Evolutionary conservation across 1,140 invertebrate species (phyloP), one percentile per base, ranked within the genome.

Genomic region (Sesamia nonagrioides): DNA sequence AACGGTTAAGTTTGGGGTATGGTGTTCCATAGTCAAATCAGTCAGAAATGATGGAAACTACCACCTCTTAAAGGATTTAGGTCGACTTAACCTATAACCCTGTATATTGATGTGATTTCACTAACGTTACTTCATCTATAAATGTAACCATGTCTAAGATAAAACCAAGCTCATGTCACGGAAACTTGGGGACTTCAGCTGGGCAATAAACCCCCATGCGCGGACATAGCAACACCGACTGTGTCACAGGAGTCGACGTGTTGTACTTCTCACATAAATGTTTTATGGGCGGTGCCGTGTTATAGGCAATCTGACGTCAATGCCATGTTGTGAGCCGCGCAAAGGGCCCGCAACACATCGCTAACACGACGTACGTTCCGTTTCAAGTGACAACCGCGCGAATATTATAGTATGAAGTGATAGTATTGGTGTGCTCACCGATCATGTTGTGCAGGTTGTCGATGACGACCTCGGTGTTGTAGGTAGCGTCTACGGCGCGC

Each of bases 361-460:
- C 17, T 54, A 21, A 54, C 17, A 18, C 18, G 40, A 9, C 8
- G 40, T 6, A 42, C 40, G 40, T 4, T 42, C 8, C 1, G 7
- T 8, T 9, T 42, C 40, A 1, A 9, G 7, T 37, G 37, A 37
- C 7, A 7, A 37, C 7, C 3, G 3, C n/a, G n/a, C n/a, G n/a
- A n/a, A n/a, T n/a, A n/a, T n/a, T n/a, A n/a, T n/a, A n/a, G n/a
- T n/a, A n/a, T n/a, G n/a, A n/a, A n/a, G n/a, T n/a, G n/a, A n/a
- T n/a, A n/a, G n/a, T n/a, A n/a, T n/a, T n/a, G n/a, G 4, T 48
- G 33, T n/a, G 37, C 88, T 87, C 71, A 94, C 92, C 92, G 77
- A 93, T 91, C 78, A 94, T 86, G 78, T 94, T 94, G 81, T 94
- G 91, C 82, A 94, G 83, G 71, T 94, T 94, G 82, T 93, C 93